A percentile compares a stretch with the other conserved stretches of the same genome.
These are phyloP conservation scores for Oreortyx pictus DNA, from an alignment of 2,797 vertebrate genomes.

Conservation along the genomic window DNA sequence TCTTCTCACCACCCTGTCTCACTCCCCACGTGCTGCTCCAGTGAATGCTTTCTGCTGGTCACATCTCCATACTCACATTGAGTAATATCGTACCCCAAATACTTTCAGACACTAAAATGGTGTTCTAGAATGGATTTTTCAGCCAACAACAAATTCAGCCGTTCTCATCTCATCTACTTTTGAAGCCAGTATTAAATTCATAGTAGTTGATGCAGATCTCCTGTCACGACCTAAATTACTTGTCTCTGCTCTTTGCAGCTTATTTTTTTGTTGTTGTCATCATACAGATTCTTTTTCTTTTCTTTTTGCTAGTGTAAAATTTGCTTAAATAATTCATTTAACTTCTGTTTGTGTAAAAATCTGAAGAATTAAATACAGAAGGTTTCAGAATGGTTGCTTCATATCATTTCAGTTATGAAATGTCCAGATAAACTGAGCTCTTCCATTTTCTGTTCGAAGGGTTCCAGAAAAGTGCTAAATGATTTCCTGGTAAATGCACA, in stretches of 20 bases:
- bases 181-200: not conserved
- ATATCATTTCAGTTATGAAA: not conserved
- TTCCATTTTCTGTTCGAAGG: not conserved
- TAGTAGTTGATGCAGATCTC: not conserved
- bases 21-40: not conserved
- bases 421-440: not conserved
- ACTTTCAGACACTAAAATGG: not conserved
- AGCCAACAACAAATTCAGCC: not conserved
- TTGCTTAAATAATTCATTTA: not conserved
- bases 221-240: not conserved
- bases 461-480: not conserved
- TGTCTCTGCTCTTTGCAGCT: not conserved
- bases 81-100: not conserved
- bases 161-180: not conserved
- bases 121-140: not conserved
- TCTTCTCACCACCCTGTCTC: not conserved
- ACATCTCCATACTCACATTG: not conserved
- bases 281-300: not conserved
- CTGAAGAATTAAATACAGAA: not conserved
- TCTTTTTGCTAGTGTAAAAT: not conserved
- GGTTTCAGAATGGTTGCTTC: constrained; percentile 10
- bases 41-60: not conserved
- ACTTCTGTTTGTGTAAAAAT: not conserved
- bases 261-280: not conserved
- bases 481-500: not conserved